Base-by-base conservation (phyloP, 1,140 invertebrate genomes). In the Theocolax elegans region DNA sequence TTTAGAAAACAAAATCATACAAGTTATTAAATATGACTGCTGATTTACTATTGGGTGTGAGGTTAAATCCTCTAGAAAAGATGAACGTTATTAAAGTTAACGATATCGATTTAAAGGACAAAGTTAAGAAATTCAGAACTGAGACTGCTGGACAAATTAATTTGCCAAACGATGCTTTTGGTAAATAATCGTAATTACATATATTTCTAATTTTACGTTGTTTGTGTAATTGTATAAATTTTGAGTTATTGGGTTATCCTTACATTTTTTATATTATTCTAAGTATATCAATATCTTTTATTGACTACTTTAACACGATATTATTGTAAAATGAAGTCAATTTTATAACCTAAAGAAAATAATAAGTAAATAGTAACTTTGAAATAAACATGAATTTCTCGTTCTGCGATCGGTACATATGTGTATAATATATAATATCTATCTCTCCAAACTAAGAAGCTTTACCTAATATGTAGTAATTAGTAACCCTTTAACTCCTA, bases 71-170 rank as follows among this genome's bases (percentile, higher is more conserved):
- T 21, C 72, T 56, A 25, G 62, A 80, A 51, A 79, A 80, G 31
- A 79, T 84, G 65, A 77, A 79, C 54, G 80, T 83, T n/a, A 80
- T 88, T 54, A 87, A 84, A 74, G 67, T 89, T 15, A 84, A 80
- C 25, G 79, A 88, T 75, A 71, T 89, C 13, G 83, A 88, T 79
- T 79, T 89, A n/a, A 84, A 88, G 35, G 80, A 74, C 0, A 89
- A 87, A 75, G 83, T 89, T 1, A 80, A 86, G 66, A 71, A 83
- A 9, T 71, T 89, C 2, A 86, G 85, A 77, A 74, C 76, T 27
- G 77, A 85, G 64, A 82, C 85, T 72, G 83, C 86, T 3, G 77
- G 78, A 63, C 82, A 77, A 71, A 73, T 84, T 66, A 83, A 87
- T 60, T 64, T 88, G 19, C 70, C 82, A 1, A 85, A 84, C 48